These are phyloP conservation scores for Ridgeia piscesae DNA, from an alignment of 1,140 invertebrate genomes.

Conservation along the genomic window DNA sequence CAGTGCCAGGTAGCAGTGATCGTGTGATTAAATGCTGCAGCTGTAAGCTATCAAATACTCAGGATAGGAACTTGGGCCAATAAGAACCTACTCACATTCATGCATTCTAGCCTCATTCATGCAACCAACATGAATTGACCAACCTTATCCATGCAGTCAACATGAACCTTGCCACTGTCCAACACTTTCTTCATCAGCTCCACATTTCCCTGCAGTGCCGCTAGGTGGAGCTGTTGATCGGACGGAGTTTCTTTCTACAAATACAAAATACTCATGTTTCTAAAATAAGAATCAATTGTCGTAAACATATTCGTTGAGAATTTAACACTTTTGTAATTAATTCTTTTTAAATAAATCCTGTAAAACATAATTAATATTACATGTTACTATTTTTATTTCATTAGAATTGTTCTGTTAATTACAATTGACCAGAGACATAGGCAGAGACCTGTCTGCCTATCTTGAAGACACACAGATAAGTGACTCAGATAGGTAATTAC, in stretches of 20 bases:
- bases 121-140: constrained; percentile 85
- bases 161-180: constrained; percentile 87
- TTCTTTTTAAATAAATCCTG: no score
- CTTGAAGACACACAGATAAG: no score
- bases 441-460: no score
- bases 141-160: constrained; percentile 90
- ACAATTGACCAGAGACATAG: no score
- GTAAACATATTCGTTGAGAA: no score
- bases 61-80: neutral
- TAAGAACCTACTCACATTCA: no score
- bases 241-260: constrained; percentile 85
- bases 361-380: no score
- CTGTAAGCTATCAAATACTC: neutral
- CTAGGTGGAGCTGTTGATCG: constrained; percentile 85
- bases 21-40: neutral
- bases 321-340: no score
- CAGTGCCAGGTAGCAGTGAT: neutral
- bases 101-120: constrained; percentile 82
- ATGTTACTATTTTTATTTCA: no score
- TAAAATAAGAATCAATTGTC: neutral
- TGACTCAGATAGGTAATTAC: no score
- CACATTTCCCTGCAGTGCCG: constrained; percentile 80
- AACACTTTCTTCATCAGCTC: constrained; percentile 75
- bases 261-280: constrained; percentile 19
- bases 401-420: no score